Evolutionary conservation across 1,140 invertebrate species (phyloP).

Genomic region (Atopsyche davidsoni): DNA sequence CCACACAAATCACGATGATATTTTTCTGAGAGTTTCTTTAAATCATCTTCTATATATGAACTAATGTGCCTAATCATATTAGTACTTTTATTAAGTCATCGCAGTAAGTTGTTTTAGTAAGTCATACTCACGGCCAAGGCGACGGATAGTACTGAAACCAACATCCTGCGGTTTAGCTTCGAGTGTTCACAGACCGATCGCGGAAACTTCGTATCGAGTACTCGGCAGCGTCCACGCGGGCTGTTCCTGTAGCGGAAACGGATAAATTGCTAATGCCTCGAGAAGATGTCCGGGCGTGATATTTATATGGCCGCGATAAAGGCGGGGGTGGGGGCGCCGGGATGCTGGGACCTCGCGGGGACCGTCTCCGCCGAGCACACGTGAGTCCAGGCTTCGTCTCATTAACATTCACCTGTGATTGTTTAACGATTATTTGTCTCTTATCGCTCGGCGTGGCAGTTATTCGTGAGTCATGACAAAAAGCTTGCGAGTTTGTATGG

Average conservation of each 20-base stretch:
- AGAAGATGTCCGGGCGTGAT: slow-evolving; percentile 8
- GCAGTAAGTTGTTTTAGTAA: background rate
- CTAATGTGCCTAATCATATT: no score
- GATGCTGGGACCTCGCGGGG: background rate
- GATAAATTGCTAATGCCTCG: slow-evolving; percentile 13
- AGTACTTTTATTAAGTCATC: background rate
- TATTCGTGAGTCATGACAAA: no score
- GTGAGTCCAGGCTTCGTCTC: background rate
- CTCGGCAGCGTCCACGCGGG: background rate
- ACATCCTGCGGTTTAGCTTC: background rate
- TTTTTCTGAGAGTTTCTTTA: no score
- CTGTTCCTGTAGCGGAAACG: slow-evolving; percentile 5
- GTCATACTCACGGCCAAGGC: slow-evolving; percentile 4
- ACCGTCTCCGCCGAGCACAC: slow-evolving; percentile 1
- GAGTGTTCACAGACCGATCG: slow-evolving; percentile 2
- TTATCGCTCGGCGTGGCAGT: no score
- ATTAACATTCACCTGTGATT: no score
- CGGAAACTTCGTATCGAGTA: slow-evolving; percentile 2
- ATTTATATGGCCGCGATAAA: slow-evolving; percentile 6
- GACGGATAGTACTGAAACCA: background rate
- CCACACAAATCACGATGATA: no score
- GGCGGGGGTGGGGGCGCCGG: background rate
- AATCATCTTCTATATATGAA: no score
- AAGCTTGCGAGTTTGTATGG: no score
- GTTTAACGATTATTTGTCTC: no score